Conservation (phyloP, 2,888 invertebrate genomes). For the Aspidiotus rigidus region DNA sequence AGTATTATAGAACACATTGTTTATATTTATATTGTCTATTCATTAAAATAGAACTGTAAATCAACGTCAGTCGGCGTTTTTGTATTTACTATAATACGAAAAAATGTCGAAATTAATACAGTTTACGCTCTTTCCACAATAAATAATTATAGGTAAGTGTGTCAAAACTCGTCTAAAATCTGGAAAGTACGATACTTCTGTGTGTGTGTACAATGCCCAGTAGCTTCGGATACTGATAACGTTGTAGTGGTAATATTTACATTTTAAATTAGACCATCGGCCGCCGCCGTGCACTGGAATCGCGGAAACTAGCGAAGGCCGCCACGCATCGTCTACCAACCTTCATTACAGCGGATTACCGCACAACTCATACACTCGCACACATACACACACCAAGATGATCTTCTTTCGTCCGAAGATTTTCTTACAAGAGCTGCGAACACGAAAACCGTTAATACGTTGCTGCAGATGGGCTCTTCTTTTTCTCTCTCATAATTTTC, state of each 20-base stretch:
- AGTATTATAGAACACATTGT: too few relatives aligned
- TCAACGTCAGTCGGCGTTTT: too few relatives aligned
- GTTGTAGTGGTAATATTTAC: constrained; percentile 28
- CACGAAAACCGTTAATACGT: constrained; percentile 9
- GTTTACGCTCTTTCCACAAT: constrained; percentile 12
- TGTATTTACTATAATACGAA: too few relatives aligned
- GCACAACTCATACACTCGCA: constrained; percentile 1
- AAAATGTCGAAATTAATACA: neutral
- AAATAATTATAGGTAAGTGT: constrained; percentile 32
- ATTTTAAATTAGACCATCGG: constrained; percentile 32
- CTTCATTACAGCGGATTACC: constrained; percentile 30
- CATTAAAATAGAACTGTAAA: too few relatives aligned
- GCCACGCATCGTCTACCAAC: constrained; percentile 12
- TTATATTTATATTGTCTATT: too few relatives aligned
- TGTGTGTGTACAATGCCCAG: too few relatives aligned
- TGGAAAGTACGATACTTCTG: too few relatives aligned
- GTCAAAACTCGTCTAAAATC: constrained; percentile 17
- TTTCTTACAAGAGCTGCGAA: neutral
- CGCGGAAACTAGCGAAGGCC: constrained; percentile 29
- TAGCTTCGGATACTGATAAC: constrained; percentile 10
- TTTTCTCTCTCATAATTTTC: neutral
- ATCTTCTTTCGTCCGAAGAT: neutral
- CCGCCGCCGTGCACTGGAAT: constrained; percentile 3
- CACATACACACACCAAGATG: constrained; percentile 2
- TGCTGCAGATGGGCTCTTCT: neutral